These are phyloP conservation scores for Bombyx huttoni DNA, from an alignment of 2,888 invertebrate genomes.

Conservation along the genomic window DNA sequence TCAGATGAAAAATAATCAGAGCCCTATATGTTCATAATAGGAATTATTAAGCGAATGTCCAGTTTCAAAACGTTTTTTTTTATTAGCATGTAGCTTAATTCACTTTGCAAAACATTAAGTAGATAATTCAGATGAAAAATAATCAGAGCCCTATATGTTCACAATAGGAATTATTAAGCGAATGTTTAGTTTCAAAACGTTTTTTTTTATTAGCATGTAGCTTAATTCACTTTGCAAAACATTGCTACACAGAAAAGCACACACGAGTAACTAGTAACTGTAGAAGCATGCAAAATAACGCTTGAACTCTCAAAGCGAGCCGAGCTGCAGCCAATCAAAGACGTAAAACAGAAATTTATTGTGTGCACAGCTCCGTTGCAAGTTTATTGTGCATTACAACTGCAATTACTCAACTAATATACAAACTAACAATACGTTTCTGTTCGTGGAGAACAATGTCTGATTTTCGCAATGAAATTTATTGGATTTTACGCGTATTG, in stretches of 20 bases:
- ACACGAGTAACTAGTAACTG: neutral
- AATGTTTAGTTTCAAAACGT: no score
- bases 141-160: no score
- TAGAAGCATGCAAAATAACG: slow-evolving; percentile 14
- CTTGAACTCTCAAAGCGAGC: slow-evolving; percentile 38
- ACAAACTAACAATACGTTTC: slow-evolving; percentile 23
- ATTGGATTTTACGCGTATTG: neutral
- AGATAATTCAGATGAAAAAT: no score
- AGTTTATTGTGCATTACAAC: slow-evolving; percentile 61
- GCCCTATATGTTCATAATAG: no score
- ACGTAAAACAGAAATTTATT: slow-evolving; percentile 65
- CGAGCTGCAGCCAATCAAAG: slow-evolving; percentile 62
- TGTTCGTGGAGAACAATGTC: slow-evolving; percentile 3
- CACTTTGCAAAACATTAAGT: neutral
- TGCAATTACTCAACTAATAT: slow-evolving; percentile 61
- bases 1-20: no score
- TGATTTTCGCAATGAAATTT: neutral
- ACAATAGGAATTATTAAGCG: no score
- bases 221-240: neutral
- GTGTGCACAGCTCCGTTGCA: slow-evolving; percentile 56
- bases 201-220: no score
- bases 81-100: no score
- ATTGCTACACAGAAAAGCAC: neutral
- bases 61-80: no score
- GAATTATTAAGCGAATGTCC: no score